Evolutionary conservation across 2,888 invertebrate species (phyloP).

Genomic region (Chromoteleia sp.): DNA sequence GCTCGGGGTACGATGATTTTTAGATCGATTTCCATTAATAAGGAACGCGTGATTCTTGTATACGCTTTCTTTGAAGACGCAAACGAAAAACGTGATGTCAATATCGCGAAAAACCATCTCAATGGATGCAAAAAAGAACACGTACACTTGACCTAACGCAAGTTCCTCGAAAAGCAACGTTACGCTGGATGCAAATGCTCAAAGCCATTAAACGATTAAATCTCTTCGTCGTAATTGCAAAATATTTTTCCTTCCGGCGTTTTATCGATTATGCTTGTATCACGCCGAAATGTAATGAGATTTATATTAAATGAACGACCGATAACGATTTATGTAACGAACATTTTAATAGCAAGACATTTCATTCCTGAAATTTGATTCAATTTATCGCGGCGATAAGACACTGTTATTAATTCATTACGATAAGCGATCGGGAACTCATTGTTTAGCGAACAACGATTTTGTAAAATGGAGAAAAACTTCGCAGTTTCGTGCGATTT

Average conservation of each 20-base stretch:
- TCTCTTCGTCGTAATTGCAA: constrained; percentile 48
- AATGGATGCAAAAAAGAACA: constrained; percentile 28
- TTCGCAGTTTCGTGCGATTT: background rate
- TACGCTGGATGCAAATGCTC: constrained; percentile 29
- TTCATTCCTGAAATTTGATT: constrained; percentile 33
- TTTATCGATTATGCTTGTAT: constrained; percentile 27
- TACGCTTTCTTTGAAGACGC: constrained; percentile 22
- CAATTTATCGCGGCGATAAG: constrained; percentile 41
- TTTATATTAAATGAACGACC: constrained; percentile 32
- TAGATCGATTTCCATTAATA: constrained; percentile 25
- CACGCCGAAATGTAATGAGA: constrained; percentile 26
- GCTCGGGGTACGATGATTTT: constrained; percentile 11
- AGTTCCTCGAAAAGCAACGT: constrained; percentile 22
- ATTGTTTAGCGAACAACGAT: constrained; percentile 12
- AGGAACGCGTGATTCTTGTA: constrained; percentile 18
- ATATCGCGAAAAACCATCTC: constrained; percentile 40
- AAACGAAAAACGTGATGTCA: constrained; percentile 37
- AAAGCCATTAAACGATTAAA: constrained; percentile 48
- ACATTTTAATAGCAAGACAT: constrained; percentile 1
- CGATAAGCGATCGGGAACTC: constrained; percentile 18
- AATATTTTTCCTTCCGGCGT: constrained; percentile 29
- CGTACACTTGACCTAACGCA: constrained; percentile 54
- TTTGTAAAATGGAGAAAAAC: constrained; percentile 17
- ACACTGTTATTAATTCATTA: constrained; percentile 29
- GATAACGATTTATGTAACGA: constrained; percentile 24